Evolutionary conservation across 2,888 invertebrate genomes (phyloP).

Genomic region (Anaspis maculata): DNA sequence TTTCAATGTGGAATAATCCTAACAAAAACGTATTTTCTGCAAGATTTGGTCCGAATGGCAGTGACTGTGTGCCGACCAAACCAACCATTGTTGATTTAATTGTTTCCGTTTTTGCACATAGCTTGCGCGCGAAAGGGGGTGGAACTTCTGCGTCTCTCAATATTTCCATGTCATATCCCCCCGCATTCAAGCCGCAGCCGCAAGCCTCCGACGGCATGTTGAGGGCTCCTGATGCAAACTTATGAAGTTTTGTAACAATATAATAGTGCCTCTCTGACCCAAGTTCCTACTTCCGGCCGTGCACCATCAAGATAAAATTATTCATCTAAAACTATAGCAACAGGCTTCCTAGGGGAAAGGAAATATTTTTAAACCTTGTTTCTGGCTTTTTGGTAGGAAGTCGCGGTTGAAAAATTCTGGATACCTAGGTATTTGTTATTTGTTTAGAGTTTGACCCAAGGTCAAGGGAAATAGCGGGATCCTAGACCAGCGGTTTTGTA

Average conservation of each 20-base stretch:
- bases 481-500: constrained; percentile 7
- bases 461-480: constrained; percentile 6
- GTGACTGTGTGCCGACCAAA: constrained; percentile 40
- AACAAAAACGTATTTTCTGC: constrained; percentile 43
- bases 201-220: constrained; percentile 26
- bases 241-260: too few relatives aligned
- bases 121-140: constrained; percentile 32
- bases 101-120: constrained; percentile 44
- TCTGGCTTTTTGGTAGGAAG: too few relatives aligned
- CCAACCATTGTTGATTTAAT: constrained; percentile 46
- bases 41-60: constrained; percentile 42
- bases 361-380: too few relatives aligned
- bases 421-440: too few relatives aligned
- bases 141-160: constrained; percentile 31
- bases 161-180: constrained; percentile 6
- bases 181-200: constrained; percentile 19
- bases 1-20: constrained; percentile 38
- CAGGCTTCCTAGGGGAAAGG: too few relatives aligned
- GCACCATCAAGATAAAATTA: too few relatives aligned
- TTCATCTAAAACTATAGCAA: too few relatives aligned
- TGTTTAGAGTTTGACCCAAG: constrained; percentile 12
- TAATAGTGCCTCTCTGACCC: too few relatives aligned
- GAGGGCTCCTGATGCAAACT: constrained; percentile 18
- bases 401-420: too few relatives aligned
- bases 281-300: constrained; percentile 25